These are phyloP conservation scores for Erpornis zantholeuca DNA, from an alignment of 2,113 vertebrate genomes.

Conservation along the genomic window DNA sequence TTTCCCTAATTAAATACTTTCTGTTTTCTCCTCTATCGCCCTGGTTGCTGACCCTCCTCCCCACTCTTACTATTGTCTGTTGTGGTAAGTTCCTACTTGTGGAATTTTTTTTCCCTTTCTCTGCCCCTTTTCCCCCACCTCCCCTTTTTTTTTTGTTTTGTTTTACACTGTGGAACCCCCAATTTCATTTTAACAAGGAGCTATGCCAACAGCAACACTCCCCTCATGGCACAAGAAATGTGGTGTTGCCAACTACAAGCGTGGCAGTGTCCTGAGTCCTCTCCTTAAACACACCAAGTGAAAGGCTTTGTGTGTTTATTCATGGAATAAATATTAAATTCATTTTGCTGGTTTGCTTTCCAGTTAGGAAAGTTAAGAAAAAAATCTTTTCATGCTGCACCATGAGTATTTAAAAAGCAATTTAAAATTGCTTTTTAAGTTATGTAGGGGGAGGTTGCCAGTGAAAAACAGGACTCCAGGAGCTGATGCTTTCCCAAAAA, in stretches of 20 bases:
- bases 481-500: neutral
- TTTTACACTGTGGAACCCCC: slow-evolving; percentile 66
- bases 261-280: neutral
- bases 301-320: neutral
- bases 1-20: slow-evolving; percentile 97
- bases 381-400: neutral
- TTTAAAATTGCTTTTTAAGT: neutral
- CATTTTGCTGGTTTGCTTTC: neutral
- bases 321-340: neutral
- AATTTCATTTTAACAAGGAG: slow-evolving; percentile 69
- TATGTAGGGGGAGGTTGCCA: neutral
- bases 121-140: neutral
- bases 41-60: slow-evolving; percentile 97
- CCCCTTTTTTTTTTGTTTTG: neutral
- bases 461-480: neutral
- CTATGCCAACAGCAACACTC: slow-evolving; percentile 66
- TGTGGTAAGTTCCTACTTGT: slow-evolving; percentile 98
- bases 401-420: neutral
- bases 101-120: slow-evolving; percentile 66
- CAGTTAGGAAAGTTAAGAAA: neutral
- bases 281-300: neutral
- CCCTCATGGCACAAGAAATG: neutral
- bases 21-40: slow-evolving; percentile 97
- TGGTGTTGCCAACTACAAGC: slow-evolving; percentile 35
- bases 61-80: slow-evolving; percentile 99